These are phyloP conservation scores for Drosophila kokeensis DNA, from an alignment of 2,888 invertebrate species.

Conservation along the genomic window DNA sequence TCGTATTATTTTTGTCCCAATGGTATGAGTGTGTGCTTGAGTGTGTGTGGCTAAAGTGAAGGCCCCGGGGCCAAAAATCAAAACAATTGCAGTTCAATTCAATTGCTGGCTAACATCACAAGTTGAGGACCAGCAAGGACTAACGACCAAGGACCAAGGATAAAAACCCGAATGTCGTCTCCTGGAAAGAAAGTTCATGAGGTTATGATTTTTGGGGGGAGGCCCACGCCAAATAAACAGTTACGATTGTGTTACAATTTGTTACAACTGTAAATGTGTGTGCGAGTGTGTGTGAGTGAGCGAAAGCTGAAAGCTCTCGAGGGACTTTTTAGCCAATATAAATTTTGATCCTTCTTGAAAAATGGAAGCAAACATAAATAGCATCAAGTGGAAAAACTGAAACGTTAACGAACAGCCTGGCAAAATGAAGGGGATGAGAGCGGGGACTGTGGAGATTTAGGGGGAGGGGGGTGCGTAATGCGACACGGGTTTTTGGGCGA, in stretches of 20 bases:
- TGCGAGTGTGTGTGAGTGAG: conserved; percentile 17
- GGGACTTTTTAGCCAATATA: conserved; percentile 85
- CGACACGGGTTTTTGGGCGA: conserved; percentile 9
- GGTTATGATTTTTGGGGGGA: conserved; percentile 68
- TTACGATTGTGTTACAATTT: conserved; percentile 84
- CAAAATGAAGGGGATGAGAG: conserved; percentile 7
- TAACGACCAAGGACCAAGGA: conserved; percentile 19
- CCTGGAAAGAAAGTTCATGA: conserved; percentile 62
- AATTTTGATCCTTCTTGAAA: conserved; percentile 84
- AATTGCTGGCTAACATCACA: conserved; percentile 52
- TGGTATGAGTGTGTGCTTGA: conserved; percentile 17
- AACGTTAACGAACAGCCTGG: conserved; percentile 72
- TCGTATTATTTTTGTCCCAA: background rate
- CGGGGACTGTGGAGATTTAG: background rate
- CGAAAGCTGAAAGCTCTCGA: conserved; percentile 80
- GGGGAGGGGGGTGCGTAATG: conserved; percentile 26
- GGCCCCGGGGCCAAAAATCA: conserved; percentile 73
- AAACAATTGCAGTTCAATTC: conserved; percentile 79
- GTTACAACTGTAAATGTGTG: conserved; percentile 84
- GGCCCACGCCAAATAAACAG: conserved; percentile 69
- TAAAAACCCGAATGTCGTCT: conserved; percentile 24
- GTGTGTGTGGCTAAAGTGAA: conserved; percentile 41
- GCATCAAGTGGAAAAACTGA: conserved; percentile 80
- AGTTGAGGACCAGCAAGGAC: conserved; percentile 26
- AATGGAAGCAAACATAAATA: conserved; percentile 83